These are phyloP conservation scores for Trachelus iudaicus DNA, from an alignment of 2,888 invertebrate species.

Conservation along the genomic window DNA sequence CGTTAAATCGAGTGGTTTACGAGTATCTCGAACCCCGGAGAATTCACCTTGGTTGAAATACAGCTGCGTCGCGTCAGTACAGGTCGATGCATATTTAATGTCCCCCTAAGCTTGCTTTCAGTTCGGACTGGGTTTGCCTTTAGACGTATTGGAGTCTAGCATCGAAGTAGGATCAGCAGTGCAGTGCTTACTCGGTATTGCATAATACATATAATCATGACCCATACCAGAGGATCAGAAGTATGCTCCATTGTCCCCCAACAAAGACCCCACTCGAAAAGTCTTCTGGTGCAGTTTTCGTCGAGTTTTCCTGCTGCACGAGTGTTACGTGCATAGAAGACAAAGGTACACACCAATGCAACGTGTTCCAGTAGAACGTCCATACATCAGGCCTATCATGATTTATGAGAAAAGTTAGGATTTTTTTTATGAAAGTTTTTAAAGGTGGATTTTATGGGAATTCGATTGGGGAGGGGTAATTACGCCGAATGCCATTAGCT, in stretches of 20 bases:
- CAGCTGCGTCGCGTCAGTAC: neutral
- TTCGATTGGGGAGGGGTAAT: slow-evolving; percentile 18
- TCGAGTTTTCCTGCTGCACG: slow-evolving; percentile 18
- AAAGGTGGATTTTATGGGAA: neutral
- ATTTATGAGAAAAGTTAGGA: neutral
- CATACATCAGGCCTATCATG: neutral
- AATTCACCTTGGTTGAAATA: neutral
- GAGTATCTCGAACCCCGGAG: neutral
- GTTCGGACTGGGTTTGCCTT: neutral
- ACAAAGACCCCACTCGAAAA: neutral
- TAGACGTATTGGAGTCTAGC: neutral
- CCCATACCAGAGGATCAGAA: slow-evolving; percentile 14
- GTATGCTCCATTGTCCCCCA: slow-evolving; percentile 9
- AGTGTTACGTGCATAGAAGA: neutral
- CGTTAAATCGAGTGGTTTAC: neutral
- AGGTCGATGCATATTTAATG: neutral
- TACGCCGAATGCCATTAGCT: slow-evolving; percentile 33
- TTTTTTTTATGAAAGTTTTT: neutral
- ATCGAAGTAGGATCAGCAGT: neutral
- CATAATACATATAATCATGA: neutral
- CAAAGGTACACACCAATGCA: neutral
- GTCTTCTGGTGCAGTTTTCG: neutral
- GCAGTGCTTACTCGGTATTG: neutral
- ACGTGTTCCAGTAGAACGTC: neutral
- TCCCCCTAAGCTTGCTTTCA: neutral